Conservation (phyloP, 2,888 invertebrate genomes). For the Ophion ellenae region DNA sequence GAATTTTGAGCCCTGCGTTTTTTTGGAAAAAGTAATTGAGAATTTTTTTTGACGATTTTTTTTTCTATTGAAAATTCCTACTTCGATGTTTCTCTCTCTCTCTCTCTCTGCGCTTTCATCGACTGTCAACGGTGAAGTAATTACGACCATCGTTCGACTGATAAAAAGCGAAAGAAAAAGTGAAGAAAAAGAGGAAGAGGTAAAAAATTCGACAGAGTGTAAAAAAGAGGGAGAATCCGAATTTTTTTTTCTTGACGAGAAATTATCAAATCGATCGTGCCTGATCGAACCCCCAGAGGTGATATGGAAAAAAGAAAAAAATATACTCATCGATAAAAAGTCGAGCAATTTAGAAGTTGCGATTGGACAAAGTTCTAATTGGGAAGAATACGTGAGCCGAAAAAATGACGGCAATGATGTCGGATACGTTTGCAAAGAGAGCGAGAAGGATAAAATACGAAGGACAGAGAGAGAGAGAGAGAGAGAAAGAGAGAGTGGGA, state of each 20-base stretch:
- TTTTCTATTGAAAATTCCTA: not conserved
- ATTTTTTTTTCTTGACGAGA: conserved; percentile 10
- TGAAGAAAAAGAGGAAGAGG: not conserved
- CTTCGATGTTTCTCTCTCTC: not conserved
- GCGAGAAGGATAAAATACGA: not conserved
- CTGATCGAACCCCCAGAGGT: conserved; percentile 15
- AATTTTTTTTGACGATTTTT: too few relatives aligned
- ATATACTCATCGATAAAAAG: conserved; percentile 26
- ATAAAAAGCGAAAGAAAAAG: not conserved
- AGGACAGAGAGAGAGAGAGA: not conserved
- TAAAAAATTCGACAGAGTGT: not conserved
- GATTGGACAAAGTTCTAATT: conserved; percentile 71
- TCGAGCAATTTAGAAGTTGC: conserved; percentile 69
- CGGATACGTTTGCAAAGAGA: not conserved
- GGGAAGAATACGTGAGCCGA: conserved; percentile 70
- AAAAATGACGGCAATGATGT: conserved; percentile 49
- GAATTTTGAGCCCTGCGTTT: too few relatives aligned
- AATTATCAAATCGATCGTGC: conserved; percentile 46
- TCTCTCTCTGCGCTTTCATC: not conserved
- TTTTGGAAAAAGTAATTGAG: too few relatives aligned
- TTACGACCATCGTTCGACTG: not conserved
- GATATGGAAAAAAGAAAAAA: conserved; percentile 1
- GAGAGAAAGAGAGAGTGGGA: not conserved
- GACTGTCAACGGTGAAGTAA: too few relatives aligned
- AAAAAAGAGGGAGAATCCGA: conserved; percentile 1